Conservation (phyloP, 1,140 invertebrate genomes). For the Drosophila bocki region DNA sequence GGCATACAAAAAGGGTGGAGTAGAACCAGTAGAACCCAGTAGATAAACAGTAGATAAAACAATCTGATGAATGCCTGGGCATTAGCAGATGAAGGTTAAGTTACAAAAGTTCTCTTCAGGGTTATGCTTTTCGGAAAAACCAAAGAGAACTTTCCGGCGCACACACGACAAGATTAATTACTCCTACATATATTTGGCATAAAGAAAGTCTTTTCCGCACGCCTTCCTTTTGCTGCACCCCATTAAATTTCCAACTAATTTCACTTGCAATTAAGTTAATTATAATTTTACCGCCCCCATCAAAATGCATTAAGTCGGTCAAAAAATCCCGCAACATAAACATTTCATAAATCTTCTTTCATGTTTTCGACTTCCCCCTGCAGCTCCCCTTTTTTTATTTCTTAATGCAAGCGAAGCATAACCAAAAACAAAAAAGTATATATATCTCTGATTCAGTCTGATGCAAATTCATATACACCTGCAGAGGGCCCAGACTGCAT, state of each 20-base stretch:
- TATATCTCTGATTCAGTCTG: slow-evolving; percentile 32
- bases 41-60: slow-evolving; percentile 39
- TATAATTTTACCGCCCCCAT: slow-evolving; percentile 69
- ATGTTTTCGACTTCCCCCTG: slow-evolving; percentile 30
- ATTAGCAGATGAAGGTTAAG: slow-evolving; percentile 21
- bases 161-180: slow-evolving; percentile 41
- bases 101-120: slow-evolving; percentile 16
- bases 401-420: slow-evolving; percentile 57
- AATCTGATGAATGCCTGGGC: slow-evolving; percentile 27
- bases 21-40: slow-evolving; percentile 1
- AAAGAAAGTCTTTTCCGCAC: slow-evolving; percentile 56
- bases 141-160: slow-evolving; percentile 2
- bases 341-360: slow-evolving; percentile 62
- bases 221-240: slow-evolving; percentile 56
- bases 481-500: slow-evolving; percentile 37
- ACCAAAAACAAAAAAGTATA: slow-evolving; percentile 24
- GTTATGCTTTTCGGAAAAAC: slow-evolving; percentile 13
- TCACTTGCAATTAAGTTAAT: slow-evolving; percentile 82
- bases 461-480: slow-evolving; percentile 69
- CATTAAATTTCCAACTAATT: slow-evolving; percentile 76
- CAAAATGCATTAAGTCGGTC: slow-evolving; percentile 59
- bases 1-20: slow-evolving; percentile 21
- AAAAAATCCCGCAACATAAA: slow-evolving; percentile 39
- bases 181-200: slow-evolving; percentile 1
- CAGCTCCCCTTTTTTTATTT: too few species aligned